Conservation (phyloP, 2,113 vertebrate genomes). For the Hyperoodon ampullatus region DNA sequence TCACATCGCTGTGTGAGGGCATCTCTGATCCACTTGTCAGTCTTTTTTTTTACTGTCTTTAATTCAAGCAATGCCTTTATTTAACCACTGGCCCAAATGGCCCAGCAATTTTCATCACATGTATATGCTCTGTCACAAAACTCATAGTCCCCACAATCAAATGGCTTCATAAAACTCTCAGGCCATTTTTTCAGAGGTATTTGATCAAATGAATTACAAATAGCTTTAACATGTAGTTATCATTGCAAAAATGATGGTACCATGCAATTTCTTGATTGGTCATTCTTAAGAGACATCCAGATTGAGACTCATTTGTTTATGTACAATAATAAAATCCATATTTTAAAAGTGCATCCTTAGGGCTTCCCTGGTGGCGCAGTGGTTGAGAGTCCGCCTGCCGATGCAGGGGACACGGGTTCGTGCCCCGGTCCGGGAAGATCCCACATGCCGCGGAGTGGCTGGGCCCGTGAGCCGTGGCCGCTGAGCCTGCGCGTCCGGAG, state of each 20-base stretch:
- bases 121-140: background rate
- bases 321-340: background rate
- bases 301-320: background rate
- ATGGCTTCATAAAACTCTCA: background rate
- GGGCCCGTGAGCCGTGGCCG: too few species aligned
- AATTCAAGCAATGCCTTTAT: background rate
- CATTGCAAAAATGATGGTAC: background rate
- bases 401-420: too few species aligned
- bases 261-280: background rate
- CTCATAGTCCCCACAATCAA: background rate
- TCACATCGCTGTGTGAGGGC: background rate
- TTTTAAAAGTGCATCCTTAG: background rate
- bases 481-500: too few species aligned
- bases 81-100: background rate
- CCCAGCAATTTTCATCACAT: background rate
- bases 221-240: background rate
- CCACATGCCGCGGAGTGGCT: too few species aligned
- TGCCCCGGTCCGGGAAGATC: too few species aligned
- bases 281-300: background rate
- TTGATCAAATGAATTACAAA: background rate
- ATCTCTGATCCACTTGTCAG: background rate
- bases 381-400: too few species aligned
- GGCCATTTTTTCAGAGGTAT: background rate
- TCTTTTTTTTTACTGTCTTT: background rate
- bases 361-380: too few species aligned